These are phyloP conservation scores for Bambusicola thoracicus DNA, from an alignment of 2,113 vertebrate genomes.

Conservation along the genomic window DNA sequence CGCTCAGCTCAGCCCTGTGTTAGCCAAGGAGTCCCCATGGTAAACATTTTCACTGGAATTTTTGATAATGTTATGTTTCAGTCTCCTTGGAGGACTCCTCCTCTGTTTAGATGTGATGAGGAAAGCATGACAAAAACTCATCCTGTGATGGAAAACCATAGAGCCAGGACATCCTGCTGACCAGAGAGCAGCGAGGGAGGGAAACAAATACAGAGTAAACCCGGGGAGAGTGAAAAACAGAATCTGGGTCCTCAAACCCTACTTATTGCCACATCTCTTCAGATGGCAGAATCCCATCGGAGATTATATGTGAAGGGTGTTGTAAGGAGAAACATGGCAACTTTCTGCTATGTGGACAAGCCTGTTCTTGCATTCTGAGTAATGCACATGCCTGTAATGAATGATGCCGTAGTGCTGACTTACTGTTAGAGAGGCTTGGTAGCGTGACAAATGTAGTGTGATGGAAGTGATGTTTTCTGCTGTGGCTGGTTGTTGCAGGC, in stretches of 20 bases:
- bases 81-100: conserved; percentile 18
- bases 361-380: not conserved
- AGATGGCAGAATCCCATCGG: not conserved
- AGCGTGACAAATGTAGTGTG: not conserved
- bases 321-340: not conserved
- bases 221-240: not conserved
- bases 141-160: not conserved
- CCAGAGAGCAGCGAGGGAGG: fast-evolving
- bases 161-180: not conserved
- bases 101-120: not conserved
- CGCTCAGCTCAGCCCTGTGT: not conserved
- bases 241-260: not conserved
- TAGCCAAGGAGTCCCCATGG: conserved; percentile 14
- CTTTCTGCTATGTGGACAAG: not conserved
- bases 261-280: not conserved
- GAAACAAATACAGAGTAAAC: not conserved
- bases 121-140: not conserved
- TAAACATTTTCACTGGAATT: conserved; percentile 32
- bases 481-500: not conserved
- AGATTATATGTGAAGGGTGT: not conserved
- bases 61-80: conserved; percentile 28
- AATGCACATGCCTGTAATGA: not conserved
- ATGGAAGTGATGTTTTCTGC: not conserved
- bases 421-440: not conserved
- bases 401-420: not conserved